phyloP scores from a whole-genome alignment of 2,113 vertebrate genomes.

The Alethe castanea region DNA sequence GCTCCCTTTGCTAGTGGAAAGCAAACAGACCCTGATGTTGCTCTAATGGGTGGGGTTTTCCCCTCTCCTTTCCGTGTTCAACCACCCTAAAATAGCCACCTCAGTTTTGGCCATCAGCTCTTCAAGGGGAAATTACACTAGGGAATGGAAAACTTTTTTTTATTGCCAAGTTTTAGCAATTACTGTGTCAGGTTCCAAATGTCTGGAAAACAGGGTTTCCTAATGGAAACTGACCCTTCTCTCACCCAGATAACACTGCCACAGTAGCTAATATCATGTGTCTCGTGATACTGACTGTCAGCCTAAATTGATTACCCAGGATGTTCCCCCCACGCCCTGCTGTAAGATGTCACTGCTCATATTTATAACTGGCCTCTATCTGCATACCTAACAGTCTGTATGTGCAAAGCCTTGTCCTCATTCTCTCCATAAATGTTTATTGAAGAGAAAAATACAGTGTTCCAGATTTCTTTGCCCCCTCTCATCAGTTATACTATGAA shows the following conservation, averaged over 20 bases:
- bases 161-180: background rate
- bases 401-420: background rate
- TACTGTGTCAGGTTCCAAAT: background rate
- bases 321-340: slow-evolving; percentile 14
- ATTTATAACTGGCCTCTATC: slow-evolving; percentile 6
- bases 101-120: background rate
- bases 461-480: background rate
- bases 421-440: background rate
- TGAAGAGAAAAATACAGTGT: background rate
- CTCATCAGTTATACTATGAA: background rate
- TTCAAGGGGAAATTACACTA: slow-evolving; percentile 3
- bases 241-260: background rate
- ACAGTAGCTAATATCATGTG: background rate
- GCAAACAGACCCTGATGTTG: background rate
- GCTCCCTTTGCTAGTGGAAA: background rate
- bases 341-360: slow-evolving; percentile 35
- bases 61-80: background rate
- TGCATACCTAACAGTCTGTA: background rate
- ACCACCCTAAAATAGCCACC: slow-evolving; percentile 15
- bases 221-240: slow-evolving; percentile 17
- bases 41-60: background rate
- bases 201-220: slow-evolving; percentile 41
- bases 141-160: background rate
- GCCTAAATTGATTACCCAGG: slow-evolving; percentile 48
- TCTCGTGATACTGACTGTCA: slow-evolving; percentile 23